Conservation (phyloP, 2,888 invertebrate species). For the Stenodema calcarata region DNA sequence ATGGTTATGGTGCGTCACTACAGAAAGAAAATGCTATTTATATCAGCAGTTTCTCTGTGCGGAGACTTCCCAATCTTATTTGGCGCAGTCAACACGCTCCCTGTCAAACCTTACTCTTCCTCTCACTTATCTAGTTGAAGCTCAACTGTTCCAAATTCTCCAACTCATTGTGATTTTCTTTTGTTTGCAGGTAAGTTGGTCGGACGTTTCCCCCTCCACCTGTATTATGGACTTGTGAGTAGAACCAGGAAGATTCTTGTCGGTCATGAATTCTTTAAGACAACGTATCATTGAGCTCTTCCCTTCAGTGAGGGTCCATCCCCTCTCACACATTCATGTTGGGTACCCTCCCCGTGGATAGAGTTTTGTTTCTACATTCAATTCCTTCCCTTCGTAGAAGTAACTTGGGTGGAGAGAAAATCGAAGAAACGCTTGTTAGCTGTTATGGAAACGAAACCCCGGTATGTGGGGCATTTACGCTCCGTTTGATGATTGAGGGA, state of each 20-base stretch:
- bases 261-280: neutral
- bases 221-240: neutral
- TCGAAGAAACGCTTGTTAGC: too few relatives aligned
- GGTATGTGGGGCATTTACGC: too few relatives aligned
- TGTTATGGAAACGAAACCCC: too few relatives aligned
- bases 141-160: neutral
- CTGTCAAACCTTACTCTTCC: neutral
- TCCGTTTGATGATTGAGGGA: too few relatives aligned
- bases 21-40: too few relatives aligned
- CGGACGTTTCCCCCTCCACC: neutral
- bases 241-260: neutral
- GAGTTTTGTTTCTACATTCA: too few relatives aligned
- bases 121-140: neutral
- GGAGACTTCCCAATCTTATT: too few relatives aligned
- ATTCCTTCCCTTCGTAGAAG: too few relatives aligned
- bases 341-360: neutral
- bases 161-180: neutral
- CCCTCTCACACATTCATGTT: neutral
- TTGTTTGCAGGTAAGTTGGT: neutral
- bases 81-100: too few relatives aligned
- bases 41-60: too few relatives aligned
- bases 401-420: too few relatives aligned
- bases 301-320: neutral
- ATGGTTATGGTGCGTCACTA: too few relatives aligned
- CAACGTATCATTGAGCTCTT: neutral